These are phyloP conservation scores for Aphis gossypii DNA, from an alignment of 1,140 invertebrate genomes.

Conservation along the genomic window DNA sequence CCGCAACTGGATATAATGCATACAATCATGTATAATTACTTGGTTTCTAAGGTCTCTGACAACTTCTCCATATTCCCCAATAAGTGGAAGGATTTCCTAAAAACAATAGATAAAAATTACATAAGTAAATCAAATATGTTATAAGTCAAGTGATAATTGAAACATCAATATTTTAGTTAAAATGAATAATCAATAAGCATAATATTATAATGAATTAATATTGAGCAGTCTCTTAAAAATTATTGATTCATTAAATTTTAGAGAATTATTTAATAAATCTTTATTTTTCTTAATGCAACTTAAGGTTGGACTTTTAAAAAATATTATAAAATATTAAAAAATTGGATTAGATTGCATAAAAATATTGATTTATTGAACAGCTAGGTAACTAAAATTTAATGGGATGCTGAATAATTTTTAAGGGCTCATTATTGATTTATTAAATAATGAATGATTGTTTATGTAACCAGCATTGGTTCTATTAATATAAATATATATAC, in stretches of 20 bases:
- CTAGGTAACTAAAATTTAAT: neutral
- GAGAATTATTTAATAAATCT: neutral
- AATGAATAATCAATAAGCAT: neutral
- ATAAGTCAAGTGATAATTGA: neutral
- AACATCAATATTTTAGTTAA: too few species aligned
- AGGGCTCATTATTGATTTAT: neutral
- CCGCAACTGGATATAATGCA: neutral
- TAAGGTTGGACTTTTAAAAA: too few species aligned
- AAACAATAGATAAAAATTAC: conserved; percentile 65
- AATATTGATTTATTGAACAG: too few species aligned
- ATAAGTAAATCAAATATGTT: neutral
- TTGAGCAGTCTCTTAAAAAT: too few species aligned
- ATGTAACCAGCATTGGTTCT: neutral
- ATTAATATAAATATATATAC: neutral
- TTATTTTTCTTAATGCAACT: neutral
- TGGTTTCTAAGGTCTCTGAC: conserved; percentile 96
- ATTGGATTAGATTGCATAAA: too few species aligned
- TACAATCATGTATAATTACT: conserved; percentile 69
- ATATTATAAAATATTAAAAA: neutral
- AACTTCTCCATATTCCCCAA: conserved; percentile 98
- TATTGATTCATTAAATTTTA: too few species aligned
- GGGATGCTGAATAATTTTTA: neutral
- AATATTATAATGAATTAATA: neutral
- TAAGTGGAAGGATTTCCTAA: conserved; percentile 98
- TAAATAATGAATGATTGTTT: neutral